Percentiles rank a stretch among this genome's conserved stretches.
Evolutionary conservation across 2,888 invertebrate genomes (phyloP).

Genomic region (Agrilus mali): DNA sequence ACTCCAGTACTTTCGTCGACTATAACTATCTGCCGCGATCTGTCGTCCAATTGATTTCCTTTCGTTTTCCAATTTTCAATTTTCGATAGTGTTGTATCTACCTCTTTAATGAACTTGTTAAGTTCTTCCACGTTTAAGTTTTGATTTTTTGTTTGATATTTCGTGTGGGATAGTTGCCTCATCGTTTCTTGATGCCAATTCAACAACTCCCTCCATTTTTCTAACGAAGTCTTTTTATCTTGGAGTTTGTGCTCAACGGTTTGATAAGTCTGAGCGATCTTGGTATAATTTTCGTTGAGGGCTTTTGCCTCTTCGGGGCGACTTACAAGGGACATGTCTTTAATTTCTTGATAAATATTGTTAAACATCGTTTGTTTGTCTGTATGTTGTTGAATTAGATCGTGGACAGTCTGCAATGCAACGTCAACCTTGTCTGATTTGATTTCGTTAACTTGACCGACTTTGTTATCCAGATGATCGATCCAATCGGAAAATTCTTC

Average conservation of each 20-base stretch:
- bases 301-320: conserved; percentile 62
- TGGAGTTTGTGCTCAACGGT: conserved; percentile 59
- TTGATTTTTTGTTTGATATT: conserved; percentile 66
- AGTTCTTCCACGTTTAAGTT: conserved; percentile 60
- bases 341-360: conserved; percentile 71
- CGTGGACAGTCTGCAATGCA: conserved; percentile 65
- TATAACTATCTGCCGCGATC: conserved; percentile 43
- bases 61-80: conserved; percentile 58
- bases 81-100: conserved; percentile 53
- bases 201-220: conserved; percentile 73
- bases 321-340: conserved; percentile 55
- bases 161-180: conserved; percentile 66
- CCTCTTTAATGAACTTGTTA: conserved; percentile 53
- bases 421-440: conserved; percentile 70
- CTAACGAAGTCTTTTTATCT: conserved; percentile 59
- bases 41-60: conserved; percentile 54
- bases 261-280: conserved; percentile 65
- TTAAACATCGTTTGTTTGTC: conserved; percentile 69
- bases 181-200: conserved; percentile 71
- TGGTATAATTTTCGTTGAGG: conserved; percentile 62
- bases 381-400: conserved; percentile 70
- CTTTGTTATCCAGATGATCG: conserved; percentile 55
- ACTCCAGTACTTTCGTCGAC: conserved; percentile 57
- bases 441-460: conserved; percentile 68
- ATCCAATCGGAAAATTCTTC: conserved; percentile 72